Base-by-base conservation (phyloP, 2,797 vertebrate genomes). In the Tenualosa ilisha region DNA sequence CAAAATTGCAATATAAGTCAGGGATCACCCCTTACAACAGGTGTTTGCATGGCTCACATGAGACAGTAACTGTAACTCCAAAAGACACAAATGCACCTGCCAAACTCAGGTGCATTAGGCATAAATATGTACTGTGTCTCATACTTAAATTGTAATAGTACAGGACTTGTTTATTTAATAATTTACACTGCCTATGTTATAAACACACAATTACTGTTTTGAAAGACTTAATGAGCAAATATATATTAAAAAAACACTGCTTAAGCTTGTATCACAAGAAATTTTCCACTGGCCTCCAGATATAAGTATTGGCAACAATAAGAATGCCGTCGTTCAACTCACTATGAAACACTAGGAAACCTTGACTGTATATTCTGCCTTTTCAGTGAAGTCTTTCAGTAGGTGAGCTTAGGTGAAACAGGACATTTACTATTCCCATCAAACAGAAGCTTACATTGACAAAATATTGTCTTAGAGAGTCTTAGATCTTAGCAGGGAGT, bases 1-100 rank as follows among this genome's bases (percentile, higher is more conserved):
- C 84, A 91, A 88, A 90, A 85, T 75, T 81, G 63, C 84, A 87
- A 75, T 24, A 82, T 83, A 75, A 68, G 72, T 43, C 53, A 22
- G 22, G 20, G n/a, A 79, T 22, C 40, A 72, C 20, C 12, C 81
- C 53, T 15, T 54, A 84, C 88, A 37, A 56, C 83, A 20, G 72
- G 65, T 37, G 3, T 72, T 72, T 79, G 37, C 68, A 75, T 75
- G 68, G 12, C 68, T 75, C 31, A 75, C 68, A 37, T 6, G 72
- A 46, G 20, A 79, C 15, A 6, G 5, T 75, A 75, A 9, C 17
- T 20, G 3, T 17, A 72, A 5, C 0, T 1, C 13, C 65, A 31
- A 12, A 17, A 15, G 4, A 37, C 31, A 37, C 26, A 22, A 2
- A 61, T 24, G 59, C 59, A 54, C 13, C 5, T 0, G 2, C n/a